Conservation (phyloP, 2,797 vertebrate species). For the Parotocinclus haroldoi region DNA sequence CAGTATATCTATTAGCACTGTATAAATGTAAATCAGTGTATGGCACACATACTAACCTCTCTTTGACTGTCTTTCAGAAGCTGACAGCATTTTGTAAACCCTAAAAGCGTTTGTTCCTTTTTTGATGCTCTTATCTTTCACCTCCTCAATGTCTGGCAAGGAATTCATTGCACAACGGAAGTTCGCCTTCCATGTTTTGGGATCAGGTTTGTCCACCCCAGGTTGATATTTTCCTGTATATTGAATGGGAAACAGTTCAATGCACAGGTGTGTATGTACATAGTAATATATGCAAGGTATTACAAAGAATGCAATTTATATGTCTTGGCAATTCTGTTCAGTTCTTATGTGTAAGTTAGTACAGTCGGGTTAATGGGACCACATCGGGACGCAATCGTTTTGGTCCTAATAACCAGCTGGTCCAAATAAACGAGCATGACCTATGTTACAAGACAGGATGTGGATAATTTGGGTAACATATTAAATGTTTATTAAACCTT, state of each 20-base stretch:
- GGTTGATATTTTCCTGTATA: constrained; percentile 87
- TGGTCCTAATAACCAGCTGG: too few species aligned
- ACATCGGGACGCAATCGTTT: too few species aligned
- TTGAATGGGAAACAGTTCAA: background rate
- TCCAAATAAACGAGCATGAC: too few species aligned
- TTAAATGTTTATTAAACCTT: too few species aligned
- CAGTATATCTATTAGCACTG: background rate
- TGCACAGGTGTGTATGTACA: background rate
- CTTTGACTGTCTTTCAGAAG: constrained; percentile 83
- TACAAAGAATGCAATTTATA: too few species aligned
- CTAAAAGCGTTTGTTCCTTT: constrained; percentile 98
- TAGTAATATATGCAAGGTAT: too few species aligned
- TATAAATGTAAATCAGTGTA: background rate
- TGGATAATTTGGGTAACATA: too few species aligned
- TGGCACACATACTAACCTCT: constrained; percentile 75
- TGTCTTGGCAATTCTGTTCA: too few species aligned
- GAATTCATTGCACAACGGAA: constrained; percentile 99
- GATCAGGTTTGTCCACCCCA: constrained; percentile 88
- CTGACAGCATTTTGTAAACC: constrained; percentile 92
- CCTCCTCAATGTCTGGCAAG: constrained; percentile 97
- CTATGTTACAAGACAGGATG: too few species aligned
- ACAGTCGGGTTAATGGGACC: too few species aligned
- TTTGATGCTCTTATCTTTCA: constrained; percentile 98
- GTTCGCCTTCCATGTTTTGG: constrained; percentile 99
- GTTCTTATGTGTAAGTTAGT: too few species aligned